Conservation (phyloP, 37 sponge, comb jelly and placozoan species). For the Lycopodina hypogea region DNA sequence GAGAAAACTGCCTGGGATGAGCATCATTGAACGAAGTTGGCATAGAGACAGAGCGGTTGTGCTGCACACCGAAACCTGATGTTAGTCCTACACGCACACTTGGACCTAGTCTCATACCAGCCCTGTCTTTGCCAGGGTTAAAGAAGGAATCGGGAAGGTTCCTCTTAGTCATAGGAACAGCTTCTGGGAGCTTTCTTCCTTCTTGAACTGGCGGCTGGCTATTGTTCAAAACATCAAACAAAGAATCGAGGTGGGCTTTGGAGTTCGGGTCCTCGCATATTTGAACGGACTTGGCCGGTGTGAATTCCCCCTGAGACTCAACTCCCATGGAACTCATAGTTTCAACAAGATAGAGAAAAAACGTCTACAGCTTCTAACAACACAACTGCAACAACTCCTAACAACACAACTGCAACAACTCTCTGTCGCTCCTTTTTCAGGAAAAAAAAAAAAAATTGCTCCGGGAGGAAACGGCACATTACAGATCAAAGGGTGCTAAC, state of each 20-base stretch:
- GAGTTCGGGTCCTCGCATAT: constrained; percentile 45
- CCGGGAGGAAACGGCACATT: too few species aligned
- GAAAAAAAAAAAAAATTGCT: too few species aligned
- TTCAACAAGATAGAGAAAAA: background rate
- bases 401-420: too few species aligned
- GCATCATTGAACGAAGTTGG: constrained; percentile 27
- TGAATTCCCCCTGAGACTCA: constrained; percentile 5
- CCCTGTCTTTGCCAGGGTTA: constrained; percentile 2
- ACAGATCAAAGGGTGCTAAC: too few species aligned
- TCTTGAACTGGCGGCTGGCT: background rate
- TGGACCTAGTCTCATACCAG: constrained; percentile 1
- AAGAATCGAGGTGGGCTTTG: constrained; percentile 29
- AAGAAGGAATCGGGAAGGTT: constrained; percentile 55
- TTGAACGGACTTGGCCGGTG: constrained; percentile 23
- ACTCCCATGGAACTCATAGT: constrained; percentile 12
- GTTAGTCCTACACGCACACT: constrained; percentile 19
- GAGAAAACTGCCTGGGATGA: constrained; percentile 17
- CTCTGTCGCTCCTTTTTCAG: too few species aligned
- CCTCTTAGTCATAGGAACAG: constrained; percentile 34
- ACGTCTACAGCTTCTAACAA: too few species aligned
- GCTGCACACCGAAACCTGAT: background rate
- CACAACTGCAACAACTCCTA: too few species aligned
- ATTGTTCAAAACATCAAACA: constrained; percentile 30
- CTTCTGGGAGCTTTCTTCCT: background rate
- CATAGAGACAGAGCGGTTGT: constrained; percentile 33